Evolutionary conservation across 1,140 invertebrate species (phyloP).

Genomic region (Zaprionus africanus): DNA sequence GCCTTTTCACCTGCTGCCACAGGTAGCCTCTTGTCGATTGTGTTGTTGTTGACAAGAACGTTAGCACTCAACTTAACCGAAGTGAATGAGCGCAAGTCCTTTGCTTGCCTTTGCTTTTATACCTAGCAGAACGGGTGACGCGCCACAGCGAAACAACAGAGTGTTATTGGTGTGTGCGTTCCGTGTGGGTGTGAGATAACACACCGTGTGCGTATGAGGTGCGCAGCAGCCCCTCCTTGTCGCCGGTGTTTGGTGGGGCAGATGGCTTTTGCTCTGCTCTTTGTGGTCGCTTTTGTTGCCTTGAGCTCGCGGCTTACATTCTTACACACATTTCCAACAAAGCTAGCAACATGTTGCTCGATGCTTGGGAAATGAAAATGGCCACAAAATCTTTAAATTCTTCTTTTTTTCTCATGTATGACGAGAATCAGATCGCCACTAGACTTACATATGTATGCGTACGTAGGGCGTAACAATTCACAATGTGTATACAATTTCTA

Average conservation of each 20-base stretch:
- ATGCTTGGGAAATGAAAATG: conserved; percentile 30
- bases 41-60: conserved; percentile 39
- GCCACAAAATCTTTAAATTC: conserved; percentile 13
- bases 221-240: conserved; percentile 25
- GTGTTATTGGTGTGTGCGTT: conserved; percentile 8
- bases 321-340: neutral
- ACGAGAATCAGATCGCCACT: conserved; percentile 11
- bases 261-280: conserved; percentile 37
- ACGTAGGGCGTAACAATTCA: neutral
- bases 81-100: conserved; percentile 61
- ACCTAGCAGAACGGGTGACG: conserved; percentile 39
- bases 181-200: conserved; percentile 42
- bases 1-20: conserved; percentile 39
- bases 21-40: conserved; percentile 42
- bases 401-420: conserved; percentile 23
- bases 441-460: neutral
- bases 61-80: conserved; percentile 57
- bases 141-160: conserved; percentile 25
- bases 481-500: neutral
- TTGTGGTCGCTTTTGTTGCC: conserved; percentile 44
- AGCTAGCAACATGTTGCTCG: conserved; percentile 50
- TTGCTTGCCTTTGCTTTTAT: conserved; percentile 55
- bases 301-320: conserved; percentile 31
- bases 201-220: conserved; percentile 34
- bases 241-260: conserved; percentile 14